phyloP scores from a whole-genome alignment of 1,140 invertebrate species.

The Bombus cullumanus region DNA sequence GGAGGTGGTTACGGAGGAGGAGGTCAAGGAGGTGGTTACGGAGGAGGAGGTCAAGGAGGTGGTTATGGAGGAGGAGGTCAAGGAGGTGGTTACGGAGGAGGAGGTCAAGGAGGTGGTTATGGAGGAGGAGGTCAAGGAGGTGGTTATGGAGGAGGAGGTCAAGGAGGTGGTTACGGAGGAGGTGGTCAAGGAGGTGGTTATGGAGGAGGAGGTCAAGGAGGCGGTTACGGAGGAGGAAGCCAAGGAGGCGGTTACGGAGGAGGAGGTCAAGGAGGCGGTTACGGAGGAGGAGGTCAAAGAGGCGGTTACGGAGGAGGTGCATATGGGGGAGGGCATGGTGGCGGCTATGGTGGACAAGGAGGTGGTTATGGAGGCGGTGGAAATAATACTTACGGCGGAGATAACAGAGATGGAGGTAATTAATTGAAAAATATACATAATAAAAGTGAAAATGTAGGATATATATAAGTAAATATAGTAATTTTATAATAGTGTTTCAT shows the following conservation, averaged over 20 bases:
- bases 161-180: conserved; percentile 34
- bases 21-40: conserved; percentile 2
- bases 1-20: conserved; percentile 41
- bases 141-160: conserved; percentile 7
- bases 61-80: conserved; percentile 28
- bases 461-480: not conserved
- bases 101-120: conserved; percentile 25
- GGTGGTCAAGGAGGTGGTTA: not conserved
- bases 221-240: too few species aligned
- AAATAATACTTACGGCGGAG: not conserved
- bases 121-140: conserved; percentile 7
- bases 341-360: conserved; percentile 26
- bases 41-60: conserved; percentile 27
- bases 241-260: conserved; percentile 8
- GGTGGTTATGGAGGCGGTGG: conserved; percentile 29
- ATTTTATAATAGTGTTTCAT: not conserved
- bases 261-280: conserved; percentile 10
- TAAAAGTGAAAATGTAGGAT: conserved; percentile 47
- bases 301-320: too few species aligned
- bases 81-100: conserved; percentile 3
- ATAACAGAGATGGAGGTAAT: conserved; percentile 28
- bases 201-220: not conserved
- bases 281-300: conserved; percentile 24
- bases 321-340: conserved; percentile 26
- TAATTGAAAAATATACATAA: conserved; percentile 45